phyloP scores from a whole-genome alignment of 2,113 vertebrate species.

The Condylura cristata region DNA sequence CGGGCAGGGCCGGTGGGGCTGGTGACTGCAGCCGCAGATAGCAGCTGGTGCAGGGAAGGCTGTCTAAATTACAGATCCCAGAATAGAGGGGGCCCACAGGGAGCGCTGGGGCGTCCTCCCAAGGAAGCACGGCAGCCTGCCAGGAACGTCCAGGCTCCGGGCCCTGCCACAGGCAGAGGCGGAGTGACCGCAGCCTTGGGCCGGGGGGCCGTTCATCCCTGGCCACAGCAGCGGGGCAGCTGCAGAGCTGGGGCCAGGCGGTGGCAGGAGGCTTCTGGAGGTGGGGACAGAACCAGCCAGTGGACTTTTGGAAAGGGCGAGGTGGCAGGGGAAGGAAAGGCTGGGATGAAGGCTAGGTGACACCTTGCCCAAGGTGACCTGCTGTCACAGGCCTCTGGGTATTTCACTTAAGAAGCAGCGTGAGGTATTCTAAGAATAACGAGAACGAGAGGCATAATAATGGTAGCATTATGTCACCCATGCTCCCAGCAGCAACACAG shows the following conservation, averaged over 20 bases:
- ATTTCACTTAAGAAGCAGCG: not conserved
- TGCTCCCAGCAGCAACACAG: not conserved
- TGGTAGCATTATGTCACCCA: not conserved
- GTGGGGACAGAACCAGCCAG: not conserved
- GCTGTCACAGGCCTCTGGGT: rapidly evolving
- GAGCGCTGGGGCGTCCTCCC: not conserved
- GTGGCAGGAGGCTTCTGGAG: not conserved
- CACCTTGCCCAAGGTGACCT: not conserved
- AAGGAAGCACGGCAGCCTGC: slow-evolving; percentile 37
- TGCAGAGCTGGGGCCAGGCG: not conserved
- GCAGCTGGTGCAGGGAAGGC: slow-evolving; percentile 38
- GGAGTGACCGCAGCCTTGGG: not conserved
- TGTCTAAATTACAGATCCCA: slow-evolving; percentile 73
- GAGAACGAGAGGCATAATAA: not conserved
- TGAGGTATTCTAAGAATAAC: not conserved
- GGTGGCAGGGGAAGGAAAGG: not conserved
- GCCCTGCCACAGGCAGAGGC: not conserved
- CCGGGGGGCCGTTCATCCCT: not conserved
- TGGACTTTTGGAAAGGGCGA: not conserved
- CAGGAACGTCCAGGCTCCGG: slow-evolving; percentile 4
- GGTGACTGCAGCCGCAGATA: slow-evolving; percentile 65
- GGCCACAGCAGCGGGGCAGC: not conserved
- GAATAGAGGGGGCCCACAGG: slow-evolving; percentile 67
- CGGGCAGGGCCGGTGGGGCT: slow-evolving; percentile 29
- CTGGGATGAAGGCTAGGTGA: not conserved